Base-by-base conservation (phyloP, 2,888 invertebrate genomes). In the Periphyllus acericola region DNA sequence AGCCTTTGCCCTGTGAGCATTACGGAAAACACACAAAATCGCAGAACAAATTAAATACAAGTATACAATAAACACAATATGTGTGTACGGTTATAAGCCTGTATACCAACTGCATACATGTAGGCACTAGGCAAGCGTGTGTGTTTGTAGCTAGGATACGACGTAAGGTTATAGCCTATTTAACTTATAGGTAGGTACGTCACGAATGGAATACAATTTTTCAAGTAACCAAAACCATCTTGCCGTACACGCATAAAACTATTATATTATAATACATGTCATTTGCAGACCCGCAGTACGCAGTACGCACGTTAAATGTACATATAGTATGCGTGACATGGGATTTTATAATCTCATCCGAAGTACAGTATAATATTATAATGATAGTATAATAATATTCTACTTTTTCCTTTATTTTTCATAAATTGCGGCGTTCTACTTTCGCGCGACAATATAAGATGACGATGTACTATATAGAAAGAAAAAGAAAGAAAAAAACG, bases 391-490 rank as follows among this genome's bases (percentile, higher is more conserved):
- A 52, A 66, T 25, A 66, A 5, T 68, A 71, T 32, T 29, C 71
- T 71, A 71, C 14, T 32, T 71, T 71, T 29, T 17, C 32, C 11
- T 29, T 71, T 71, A 29, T 71, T 71, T 71, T 71, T 29, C 29
- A 71, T 32, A 29, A 68, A 71, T 29, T 71, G 71, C 71, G 71
- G 71, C 17, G 71, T 29, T 71, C 71, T 71, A 71, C 71, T 71
- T 68, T 71, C 17, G 71, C 17, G 71, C 29, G 29, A 71, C 29
- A 29, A 71, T 21, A 60, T 60, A 60, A 55, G 21, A 55, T 60
- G 60, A 60, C 60, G 60, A 60, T 60, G 60, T 60, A 60, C 21
- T 9, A 46, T 36, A 6, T n/a, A n/a, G n/a, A n/a, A n/a, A n/a
- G n/a, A n/a, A 3, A 46, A 46, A 60, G 17, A 29, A 71, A 71